A percentile compares a stretch with the other conserved stretches of the same genome.
Evolutionary conservation across 2,797 vertebrate species (phyloP).

Genomic region (Molossus alvarezi): DNA sequence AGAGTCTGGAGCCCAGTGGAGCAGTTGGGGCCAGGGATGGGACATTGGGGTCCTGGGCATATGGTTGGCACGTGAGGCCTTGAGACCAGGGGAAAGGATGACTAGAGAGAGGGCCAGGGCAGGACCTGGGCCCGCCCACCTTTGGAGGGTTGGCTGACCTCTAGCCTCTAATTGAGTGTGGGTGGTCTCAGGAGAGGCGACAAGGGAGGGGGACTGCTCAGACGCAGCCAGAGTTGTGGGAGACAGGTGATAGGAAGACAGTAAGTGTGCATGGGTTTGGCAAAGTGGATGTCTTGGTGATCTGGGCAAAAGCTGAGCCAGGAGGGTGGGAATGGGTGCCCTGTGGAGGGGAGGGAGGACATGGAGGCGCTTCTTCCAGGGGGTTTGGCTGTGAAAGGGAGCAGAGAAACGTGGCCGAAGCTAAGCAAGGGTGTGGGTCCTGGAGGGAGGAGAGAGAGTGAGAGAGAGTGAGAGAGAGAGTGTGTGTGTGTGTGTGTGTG

Average conservation of each 20-base stretch:
- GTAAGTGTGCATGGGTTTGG: not conserved
- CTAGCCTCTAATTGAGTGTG: not conserved
- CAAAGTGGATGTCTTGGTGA: too few species aligned
- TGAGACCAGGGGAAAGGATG: not conserved
- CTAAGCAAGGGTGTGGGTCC: not conserved
- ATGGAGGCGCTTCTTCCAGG: not conserved
- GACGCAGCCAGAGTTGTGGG: rapidly evolving
- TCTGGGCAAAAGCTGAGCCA: too few species aligned
- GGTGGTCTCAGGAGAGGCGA: not conserved
- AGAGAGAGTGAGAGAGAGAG: not conserved
- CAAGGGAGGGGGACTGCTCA: not conserved
- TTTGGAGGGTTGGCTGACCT: not conserved
- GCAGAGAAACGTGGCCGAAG: not conserved
- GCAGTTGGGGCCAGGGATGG: not conserved
- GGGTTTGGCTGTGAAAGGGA: not conserved
- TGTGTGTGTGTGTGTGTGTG: not conserved
- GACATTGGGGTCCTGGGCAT: not conserved
- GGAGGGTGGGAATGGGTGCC: not conserved
- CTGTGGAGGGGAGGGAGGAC: not conserved
- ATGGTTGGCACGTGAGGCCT: not conserved
- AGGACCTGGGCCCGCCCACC: not conserved
- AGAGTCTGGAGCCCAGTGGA: not conserved
- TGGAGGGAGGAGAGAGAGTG: not conserved
- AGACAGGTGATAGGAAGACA: too few species aligned
- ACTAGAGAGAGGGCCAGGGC: not conserved